Conservation (phyloP, 2,113 vertebrate genomes). For the Microcebus tavaratra region DNA sequence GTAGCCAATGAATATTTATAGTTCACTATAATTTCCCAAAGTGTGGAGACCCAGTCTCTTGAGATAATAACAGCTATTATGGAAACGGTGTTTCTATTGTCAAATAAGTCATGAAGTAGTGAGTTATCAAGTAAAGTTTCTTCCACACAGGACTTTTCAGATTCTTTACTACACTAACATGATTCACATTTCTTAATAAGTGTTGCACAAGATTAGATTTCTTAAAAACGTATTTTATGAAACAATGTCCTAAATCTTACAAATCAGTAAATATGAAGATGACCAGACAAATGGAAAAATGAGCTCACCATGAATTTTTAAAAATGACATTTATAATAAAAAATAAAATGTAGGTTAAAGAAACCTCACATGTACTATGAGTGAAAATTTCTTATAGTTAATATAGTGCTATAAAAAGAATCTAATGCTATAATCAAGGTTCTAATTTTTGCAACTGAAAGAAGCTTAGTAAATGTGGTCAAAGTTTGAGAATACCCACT, state of each 20-base stretch:
- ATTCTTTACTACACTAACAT: not conserved
- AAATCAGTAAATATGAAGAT: not conserved
- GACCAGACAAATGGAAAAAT: not conserved
- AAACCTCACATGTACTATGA: not conserved
- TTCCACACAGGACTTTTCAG: not conserved
- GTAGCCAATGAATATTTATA: not conserved
- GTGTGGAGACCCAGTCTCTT: not conserved
- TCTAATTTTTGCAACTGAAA: not conserved
- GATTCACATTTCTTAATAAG: not conserved
- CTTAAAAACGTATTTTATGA: not conserved
- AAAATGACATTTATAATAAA: not conserved
- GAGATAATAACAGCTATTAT: not conserved
- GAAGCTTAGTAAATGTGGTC: not conserved
- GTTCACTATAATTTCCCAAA: not conserved
- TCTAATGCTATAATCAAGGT: not conserved
- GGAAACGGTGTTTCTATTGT: not conserved
- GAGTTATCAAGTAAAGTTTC: not conserved
- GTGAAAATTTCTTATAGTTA: not conserved
- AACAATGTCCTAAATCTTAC: not conserved
- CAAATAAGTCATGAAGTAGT: not conserved
- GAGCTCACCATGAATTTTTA: not conserved
- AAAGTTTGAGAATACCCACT: not conserved
- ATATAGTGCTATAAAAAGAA: not conserved
- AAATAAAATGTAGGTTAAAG: not conserved
- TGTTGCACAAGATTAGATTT: not conserved